phyloP scores from a whole-genome alignment of 2,797 vertebrate genomes.

The Gallinago solitaria region DNA sequence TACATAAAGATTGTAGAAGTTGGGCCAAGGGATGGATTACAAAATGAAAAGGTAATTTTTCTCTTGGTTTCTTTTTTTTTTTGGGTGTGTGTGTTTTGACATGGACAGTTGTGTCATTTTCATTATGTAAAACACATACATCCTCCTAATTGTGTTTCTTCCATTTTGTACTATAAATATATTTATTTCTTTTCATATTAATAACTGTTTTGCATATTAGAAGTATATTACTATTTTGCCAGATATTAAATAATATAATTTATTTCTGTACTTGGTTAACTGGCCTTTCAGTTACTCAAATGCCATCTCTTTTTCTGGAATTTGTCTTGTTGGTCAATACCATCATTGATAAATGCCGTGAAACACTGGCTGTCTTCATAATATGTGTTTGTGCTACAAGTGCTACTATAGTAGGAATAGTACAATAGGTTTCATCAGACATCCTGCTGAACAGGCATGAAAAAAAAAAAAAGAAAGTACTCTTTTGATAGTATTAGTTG shows the following conservation, averaged over 20 bases:
- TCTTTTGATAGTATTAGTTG: background rate
- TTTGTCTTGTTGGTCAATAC: background rate
- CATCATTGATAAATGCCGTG: background rate
- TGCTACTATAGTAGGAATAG: background rate
- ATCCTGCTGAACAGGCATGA: background rate
- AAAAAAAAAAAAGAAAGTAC: background rate
- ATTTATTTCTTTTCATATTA: background rate
- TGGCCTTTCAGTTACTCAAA: background rate
- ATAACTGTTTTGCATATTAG: background rate
- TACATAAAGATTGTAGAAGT: conserved; percentile 96
- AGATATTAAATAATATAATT: background rate
- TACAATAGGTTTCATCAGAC: background rate
- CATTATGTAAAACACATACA: background rate
- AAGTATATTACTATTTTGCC: background rate
- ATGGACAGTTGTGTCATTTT: background rate
- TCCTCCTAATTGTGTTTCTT: background rate
- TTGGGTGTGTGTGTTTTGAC: background rate
- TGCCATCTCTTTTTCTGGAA: background rate
- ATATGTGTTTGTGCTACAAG: background rate
- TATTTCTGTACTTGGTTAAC: background rate
- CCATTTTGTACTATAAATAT: background rate
- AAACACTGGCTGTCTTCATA: background rate
- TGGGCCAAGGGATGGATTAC: conserved; percentile 94
- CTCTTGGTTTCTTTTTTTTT: background rate
- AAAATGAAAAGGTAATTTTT: conserved; percentile 92